Conservation (phyloP, 2,113 vertebrate species). For the Pogona vitticeps region DNA sequence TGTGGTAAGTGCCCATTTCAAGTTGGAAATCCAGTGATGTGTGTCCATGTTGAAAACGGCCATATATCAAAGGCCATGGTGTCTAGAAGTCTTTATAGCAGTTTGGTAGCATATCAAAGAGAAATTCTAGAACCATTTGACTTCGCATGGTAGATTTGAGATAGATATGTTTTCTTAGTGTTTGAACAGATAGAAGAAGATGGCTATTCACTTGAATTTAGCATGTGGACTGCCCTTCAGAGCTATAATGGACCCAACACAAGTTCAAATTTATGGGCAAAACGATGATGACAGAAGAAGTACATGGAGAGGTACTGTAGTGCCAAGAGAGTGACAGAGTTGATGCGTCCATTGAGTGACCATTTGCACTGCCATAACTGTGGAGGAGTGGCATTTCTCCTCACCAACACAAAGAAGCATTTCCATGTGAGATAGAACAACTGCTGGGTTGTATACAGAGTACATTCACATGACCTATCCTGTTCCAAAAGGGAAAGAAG, state of each 20-base stretch:
- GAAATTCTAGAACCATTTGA: not conserved
- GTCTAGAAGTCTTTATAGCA: not conserved
- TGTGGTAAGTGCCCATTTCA: too few species aligned
- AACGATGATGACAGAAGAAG: not conserved
- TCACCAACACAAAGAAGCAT: not conserved
- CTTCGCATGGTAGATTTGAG: not conserved
- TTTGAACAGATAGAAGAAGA: not conserved
- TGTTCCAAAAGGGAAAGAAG: not conserved
- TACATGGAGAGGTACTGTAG: not conserved
- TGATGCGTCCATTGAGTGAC: not conserved
- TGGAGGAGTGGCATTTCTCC: not conserved
- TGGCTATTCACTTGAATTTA: not conserved
- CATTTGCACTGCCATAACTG: not conserved
- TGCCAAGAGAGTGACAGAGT: not conserved
- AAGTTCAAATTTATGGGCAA: not conserved
- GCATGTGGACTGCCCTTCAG: not conserved
- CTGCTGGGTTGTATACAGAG: not conserved
- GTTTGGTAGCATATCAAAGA: not conserved
- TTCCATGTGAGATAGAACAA: not conserved
- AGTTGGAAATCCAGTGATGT: not conserved
- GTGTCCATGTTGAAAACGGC: not conserved
- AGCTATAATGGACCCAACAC: not conserved
- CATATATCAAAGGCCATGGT: not conserved
- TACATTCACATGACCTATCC: not conserved
- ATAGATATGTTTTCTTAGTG: not conserved